Conservation (phyloP, 2,888 invertebrate species). For the Gasteruption jaculator region DNA sequence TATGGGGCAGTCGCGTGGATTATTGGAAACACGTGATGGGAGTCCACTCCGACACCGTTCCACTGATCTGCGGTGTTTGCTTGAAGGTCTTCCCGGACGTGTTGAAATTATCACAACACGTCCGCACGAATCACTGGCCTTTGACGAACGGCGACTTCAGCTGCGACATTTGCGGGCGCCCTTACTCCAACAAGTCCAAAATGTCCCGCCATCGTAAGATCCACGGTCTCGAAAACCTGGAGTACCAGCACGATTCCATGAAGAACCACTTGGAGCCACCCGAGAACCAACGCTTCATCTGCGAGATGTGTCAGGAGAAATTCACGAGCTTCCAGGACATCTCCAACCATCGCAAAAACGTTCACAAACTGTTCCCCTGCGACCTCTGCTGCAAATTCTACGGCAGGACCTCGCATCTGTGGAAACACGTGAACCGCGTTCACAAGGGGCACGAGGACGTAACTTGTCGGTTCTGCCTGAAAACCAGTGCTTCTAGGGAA, state of each 20-base stretch:
- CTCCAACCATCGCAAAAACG: slow-evolving; percentile 54
- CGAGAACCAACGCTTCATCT: slow-evolving; percentile 34
- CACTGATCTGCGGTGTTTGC: slow-evolving; percentile 54
- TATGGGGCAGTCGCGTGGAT: slow-evolving; percentile 54
- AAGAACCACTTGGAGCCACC: background rate
- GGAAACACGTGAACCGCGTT: slow-evolving; percentile 61
- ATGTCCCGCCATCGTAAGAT: slow-evolving; percentile 54
- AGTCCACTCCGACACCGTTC: slow-evolving; percentile 53
- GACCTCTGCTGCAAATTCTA: slow-evolving; percentile 61
- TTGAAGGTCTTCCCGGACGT: slow-evolving; percentile 53
- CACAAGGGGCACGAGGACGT: slow-evolving; percentile 60
- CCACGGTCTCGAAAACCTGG: slow-evolving; percentile 48
- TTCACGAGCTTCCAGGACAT: slow-evolving; percentile 55
- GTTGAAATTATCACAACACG: slow-evolving; percentile 48
- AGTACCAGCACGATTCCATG: slow-evolving; percentile 10
- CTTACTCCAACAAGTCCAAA: slow-evolving; percentile 54
- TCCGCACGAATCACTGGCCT: slow-evolving; percentile 51
- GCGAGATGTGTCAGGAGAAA: slow-evolving; percentile 43
- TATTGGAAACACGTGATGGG: slow-evolving; percentile 56
- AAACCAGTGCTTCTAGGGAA: slow-evolving; percentile 59
- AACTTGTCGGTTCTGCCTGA: slow-evolving; percentile 58
- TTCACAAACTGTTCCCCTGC: slow-evolving; percentile 58
- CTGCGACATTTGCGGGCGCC: slow-evolving; percentile 54
- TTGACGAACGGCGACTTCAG: slow-evolving; percentile 52
- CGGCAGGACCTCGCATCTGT: slow-evolving; percentile 59